These are phyloP conservation scores for Chloroceryle amazona DNA, from an alignment of 2,797 vertebrate genomes.

Conservation along the genomic window DNA sequence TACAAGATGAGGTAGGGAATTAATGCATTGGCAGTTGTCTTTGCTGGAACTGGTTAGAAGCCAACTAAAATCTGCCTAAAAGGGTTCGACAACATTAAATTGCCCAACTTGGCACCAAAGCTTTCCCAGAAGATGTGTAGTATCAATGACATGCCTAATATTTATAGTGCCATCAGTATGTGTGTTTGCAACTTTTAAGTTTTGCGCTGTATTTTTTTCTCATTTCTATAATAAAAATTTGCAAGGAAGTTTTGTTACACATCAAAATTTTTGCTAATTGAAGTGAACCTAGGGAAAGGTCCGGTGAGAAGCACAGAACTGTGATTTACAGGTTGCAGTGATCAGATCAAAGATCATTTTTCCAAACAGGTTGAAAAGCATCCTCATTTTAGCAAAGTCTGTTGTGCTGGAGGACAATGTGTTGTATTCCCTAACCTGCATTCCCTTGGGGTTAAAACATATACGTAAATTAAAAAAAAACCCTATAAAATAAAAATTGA, in stretches of 20 bases:
- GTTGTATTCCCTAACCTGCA: not conserved
- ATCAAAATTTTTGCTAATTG: not conserved
- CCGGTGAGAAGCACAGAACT: not conserved
- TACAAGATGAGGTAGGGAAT: constrained; percentile 79
- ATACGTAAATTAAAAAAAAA: not conserved
- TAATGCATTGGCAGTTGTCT: constrained; percentile 79
- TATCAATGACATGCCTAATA: constrained; percentile 76
- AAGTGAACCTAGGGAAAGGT: not conserved
- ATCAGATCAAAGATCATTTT: not conserved
- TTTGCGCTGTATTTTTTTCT: constrained; percentile 32
- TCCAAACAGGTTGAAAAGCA: not conserved
- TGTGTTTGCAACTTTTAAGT: constrained; percentile 71
- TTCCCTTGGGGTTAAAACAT: constrained; percentile 8
- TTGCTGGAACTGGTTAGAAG: constrained; percentile 80
- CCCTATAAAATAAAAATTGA: not conserved
- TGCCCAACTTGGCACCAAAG: constrained; percentile 76
- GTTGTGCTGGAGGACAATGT: not conserved
- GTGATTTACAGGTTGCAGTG: not conserved
- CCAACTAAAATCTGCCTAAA: constrained; percentile 83
- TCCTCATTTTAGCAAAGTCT: constrained; percentile 49
- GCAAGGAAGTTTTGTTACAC: not conserved
- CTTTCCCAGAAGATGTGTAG: constrained; percentile 76
- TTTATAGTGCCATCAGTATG: constrained; percentile 75
- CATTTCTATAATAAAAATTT: constrained; percentile 11
- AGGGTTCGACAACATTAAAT: constrained; percentile 80